Evolutionary conservation across 2,797 vertebrate genomes (phyloP).

Genomic region (Danio albolineatus): DNA sequence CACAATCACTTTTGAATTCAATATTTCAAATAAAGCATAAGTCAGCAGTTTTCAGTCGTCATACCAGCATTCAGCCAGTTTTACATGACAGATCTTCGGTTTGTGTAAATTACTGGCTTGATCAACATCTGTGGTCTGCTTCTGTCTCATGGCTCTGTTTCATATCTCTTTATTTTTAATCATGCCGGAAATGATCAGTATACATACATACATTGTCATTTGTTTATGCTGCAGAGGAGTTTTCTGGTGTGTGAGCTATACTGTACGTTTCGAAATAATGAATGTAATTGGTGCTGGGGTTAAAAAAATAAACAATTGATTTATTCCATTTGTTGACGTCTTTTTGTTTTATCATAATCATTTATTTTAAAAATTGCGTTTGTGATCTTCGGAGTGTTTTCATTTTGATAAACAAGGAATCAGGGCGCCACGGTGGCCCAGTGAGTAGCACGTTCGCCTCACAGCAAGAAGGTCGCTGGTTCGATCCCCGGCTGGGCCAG

Average conservation of each 20-base stretch:
- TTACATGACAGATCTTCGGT: background rate
- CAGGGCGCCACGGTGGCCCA: too few relatives aligned
- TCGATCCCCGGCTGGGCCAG: too few relatives aligned
- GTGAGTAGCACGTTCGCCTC: too few relatives aligned
- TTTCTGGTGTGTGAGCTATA: constrained; percentile 49
- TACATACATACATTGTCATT: constrained; percentile 32
- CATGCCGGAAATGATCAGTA: constrained; percentile 36
- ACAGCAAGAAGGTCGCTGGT: too few relatives aligned
- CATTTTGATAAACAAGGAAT: too few relatives aligned
- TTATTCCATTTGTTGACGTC: constrained; percentile 12
- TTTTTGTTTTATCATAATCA: background rate
- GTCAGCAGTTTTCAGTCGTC: background rate
- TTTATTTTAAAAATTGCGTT: background rate
- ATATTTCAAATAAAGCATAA: background rate
- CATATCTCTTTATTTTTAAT: constrained; percentile 3
- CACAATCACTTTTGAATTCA: background rate
- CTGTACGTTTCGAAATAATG: constrained; percentile 56
- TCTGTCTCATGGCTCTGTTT: constrained; percentile 18
- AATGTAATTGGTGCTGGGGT: constrained; percentile 65
- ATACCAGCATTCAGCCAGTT: constrained; percentile 10
- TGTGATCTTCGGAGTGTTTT: too few relatives aligned
- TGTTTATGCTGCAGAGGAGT: constrained; percentile 40
- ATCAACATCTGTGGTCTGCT: background rate
- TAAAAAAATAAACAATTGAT: constrained; percentile 51
- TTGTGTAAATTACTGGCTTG: background rate